These are phyloP conservation scores for Myiagra hebetior DNA, from an alignment of 2,113 vertebrate genomes.

Conservation along the genomic window DNA sequence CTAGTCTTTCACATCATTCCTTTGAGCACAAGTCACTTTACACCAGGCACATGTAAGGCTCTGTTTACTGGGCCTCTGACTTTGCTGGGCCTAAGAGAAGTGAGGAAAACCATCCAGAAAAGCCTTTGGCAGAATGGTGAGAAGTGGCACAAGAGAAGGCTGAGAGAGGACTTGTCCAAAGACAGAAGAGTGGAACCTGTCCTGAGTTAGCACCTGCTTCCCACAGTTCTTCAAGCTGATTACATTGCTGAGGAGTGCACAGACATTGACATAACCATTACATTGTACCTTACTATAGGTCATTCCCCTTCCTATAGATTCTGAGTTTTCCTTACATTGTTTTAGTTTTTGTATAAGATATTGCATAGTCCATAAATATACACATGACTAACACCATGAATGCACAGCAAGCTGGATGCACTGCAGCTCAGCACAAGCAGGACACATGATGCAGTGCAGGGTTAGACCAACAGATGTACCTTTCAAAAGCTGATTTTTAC, in stretches of 20 bases:
- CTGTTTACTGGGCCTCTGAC: neutral
- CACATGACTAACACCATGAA: neutral
- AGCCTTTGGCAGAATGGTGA: neutral
- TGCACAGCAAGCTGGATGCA: neutral
- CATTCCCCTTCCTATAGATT: neutral
- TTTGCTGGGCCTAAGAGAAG: neutral
- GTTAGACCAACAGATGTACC: fast-evolving
- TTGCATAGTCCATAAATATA: fast-evolving
- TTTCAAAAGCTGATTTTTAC: neutral
- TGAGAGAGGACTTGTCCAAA: neutral
- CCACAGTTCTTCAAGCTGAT: neutral
- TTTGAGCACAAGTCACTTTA: neutral
- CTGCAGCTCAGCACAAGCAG: neutral
- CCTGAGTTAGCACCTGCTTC: neutral
- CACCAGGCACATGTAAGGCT: neutral
- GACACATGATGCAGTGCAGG: neutral
- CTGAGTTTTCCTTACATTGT: neutral
- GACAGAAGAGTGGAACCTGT: neutral
- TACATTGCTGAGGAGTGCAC: neutral
- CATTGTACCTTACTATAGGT: neutral
- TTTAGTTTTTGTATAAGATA: neutral
- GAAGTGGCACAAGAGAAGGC: neutral
- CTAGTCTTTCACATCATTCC: neutral
- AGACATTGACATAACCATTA: neutral
- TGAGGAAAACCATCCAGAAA: neutral